Conservation (phyloP, 2,888 invertebrate species). For the Acanthopleura granulata region DNA sequence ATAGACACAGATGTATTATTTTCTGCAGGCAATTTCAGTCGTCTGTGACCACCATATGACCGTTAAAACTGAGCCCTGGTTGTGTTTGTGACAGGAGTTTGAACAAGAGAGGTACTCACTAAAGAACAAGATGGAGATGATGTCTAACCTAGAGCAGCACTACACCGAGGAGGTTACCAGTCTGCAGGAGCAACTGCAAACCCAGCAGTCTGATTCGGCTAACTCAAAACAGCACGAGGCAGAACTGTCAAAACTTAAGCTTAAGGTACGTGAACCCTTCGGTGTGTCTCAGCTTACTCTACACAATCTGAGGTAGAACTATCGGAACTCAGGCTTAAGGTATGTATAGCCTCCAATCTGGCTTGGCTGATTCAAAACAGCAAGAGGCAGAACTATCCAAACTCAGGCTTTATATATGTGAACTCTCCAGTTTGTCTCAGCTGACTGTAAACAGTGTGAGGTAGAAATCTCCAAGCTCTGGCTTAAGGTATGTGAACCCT, state of each 20-base stretch:
- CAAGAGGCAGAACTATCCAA: not conserved
- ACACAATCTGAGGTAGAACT: not conserved
- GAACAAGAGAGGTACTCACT: conserved; percentile 2
- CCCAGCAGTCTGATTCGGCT: not conserved
- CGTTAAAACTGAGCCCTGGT: no score
- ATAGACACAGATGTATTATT: no score
- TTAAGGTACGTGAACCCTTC: not conserved
- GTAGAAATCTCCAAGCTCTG: not conserved
- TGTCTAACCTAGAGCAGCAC: not conserved
- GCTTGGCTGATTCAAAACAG: not conserved
- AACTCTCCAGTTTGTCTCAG: not conserved
- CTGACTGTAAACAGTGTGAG: not conserved
- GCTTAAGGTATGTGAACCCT: not conserved
- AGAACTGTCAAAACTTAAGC: not conserved
- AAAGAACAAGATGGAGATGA: conserved; percentile 14
- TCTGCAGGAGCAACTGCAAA: not conserved
- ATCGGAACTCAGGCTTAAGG: not conserved
- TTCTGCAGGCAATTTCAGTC: no score
- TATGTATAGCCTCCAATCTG: not conserved
- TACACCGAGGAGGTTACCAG: not conserved
- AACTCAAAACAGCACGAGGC: not conserved
- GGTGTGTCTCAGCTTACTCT: not conserved
- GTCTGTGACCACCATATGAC: no score
- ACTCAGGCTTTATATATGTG: not conserved
- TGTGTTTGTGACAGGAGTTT: not conserved